Evolutionary conservation across 2,888 invertebrate genomes (phyloP), one percentile per base, ranked within the genome.

Genomic region (Drosophila niveifrons): DNA sequence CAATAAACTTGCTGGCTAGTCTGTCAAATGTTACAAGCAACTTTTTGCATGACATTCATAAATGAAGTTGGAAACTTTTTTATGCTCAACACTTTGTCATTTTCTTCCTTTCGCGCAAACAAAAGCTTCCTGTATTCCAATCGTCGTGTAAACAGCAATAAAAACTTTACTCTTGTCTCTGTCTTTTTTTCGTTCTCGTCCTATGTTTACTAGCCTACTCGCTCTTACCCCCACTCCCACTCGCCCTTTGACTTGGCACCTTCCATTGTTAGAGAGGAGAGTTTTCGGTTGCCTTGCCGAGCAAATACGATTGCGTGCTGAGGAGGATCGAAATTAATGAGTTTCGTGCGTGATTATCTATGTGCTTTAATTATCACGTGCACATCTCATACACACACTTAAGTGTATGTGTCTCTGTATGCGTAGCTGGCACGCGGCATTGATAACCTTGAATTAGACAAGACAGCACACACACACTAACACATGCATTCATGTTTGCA

Each of bases 371-470:
- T 51, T 47, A 39, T 67, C 68, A 78, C 73, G 65, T 47, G 62
- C 56, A 34, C 74, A 78, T 73, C 65, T 56, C 65, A 57, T 55
- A 48, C 36, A 39, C 11, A 31, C 31, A 6, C 23, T 23, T 23
- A 2, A 31, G 31, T 36, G 11, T 36, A 3, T 39, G 1, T 13
- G 13, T 6, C 1, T 39, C 13, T 46, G 39, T 51, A 43, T 61
- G 46, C 51, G 28, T 36, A 29, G 66, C 34, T 65, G 67, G 48
- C 78, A 76, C 43, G 66, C 67, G 67, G 75, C 70, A 74, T 53
- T 67, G 78, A 80, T 79, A 79, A 79, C 79, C 79, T 79, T 79
- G 79, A 79, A 72, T 77, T 71, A 64, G 65, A 71, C 53, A 53
- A 73, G 55, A 62, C 56, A 15, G 6, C 46, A 41, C 41, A 52